These are phyloP conservation scores for Sebastolobus alascanus DNA, from an alignment of 2,797 vertebrate genomes.

Conservation along the genomic window DNA sequence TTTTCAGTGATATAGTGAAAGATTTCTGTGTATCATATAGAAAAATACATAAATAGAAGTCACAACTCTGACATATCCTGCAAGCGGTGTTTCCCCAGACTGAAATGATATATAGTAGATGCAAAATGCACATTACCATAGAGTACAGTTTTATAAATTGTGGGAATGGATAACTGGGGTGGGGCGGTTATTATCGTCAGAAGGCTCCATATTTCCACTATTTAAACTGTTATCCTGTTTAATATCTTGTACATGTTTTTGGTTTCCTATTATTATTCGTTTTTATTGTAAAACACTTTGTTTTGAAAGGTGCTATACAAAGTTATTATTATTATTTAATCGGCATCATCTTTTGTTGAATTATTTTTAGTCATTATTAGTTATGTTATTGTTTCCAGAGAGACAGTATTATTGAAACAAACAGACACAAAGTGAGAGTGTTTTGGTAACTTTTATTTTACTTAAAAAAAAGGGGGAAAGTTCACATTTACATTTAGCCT, in stretches of 20 bases:
- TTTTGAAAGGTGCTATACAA: neutral
- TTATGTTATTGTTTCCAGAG: neutral
- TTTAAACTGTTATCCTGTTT: neutral
- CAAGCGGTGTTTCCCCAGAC: neutral
- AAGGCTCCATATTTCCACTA: neutral
- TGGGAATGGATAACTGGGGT: neutral
- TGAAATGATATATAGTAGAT: neutral
- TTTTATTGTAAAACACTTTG: neutral
- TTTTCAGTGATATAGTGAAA: neutral
- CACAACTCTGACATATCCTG: neutral
- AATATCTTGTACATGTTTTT: neutral
- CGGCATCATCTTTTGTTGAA: neutral
- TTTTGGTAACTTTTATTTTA: constrained; percentile 86
- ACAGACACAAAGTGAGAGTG: constrained; percentile 54
- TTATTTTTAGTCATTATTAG: neutral
- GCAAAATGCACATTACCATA: neutral
- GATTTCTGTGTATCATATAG: neutral
- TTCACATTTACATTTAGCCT: constrained; percentile 87
- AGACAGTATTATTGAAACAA: neutral
- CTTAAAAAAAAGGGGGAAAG: constrained; percentile 73
- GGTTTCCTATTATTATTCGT: too few relatives aligned
- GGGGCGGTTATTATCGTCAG: neutral
- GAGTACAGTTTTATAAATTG: neutral
- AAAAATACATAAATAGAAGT: neutral
- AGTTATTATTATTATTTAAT: too few relatives aligned